These are phyloP conservation scores for Amitus sp. DNA, from an alignment of 2,888 invertebrate species.

Conservation along the genomic window DNA sequence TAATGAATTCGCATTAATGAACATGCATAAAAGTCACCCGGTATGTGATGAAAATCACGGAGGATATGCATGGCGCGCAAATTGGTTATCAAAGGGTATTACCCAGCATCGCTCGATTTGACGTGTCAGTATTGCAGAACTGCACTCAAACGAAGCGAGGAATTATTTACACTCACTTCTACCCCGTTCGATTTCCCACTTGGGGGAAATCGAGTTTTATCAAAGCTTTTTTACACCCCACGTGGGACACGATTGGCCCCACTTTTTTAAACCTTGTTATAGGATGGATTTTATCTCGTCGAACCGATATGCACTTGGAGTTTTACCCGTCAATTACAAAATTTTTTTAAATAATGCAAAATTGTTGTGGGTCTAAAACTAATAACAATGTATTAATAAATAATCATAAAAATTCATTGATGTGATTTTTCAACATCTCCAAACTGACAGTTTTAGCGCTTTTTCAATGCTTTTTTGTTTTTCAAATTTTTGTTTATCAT, in stretches of 20 bases:
- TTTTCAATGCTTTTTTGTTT: too few species aligned
- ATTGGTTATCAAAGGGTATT: conserved; percentile 63
- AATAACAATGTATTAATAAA: too few species aligned
- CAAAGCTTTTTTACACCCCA: not conserved
- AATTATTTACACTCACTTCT: conserved; percentile 59
- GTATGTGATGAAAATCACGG: conserved; percentile 44
- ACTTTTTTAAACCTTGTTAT: not conserved
- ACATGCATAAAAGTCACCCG: conserved; percentile 42
- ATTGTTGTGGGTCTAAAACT: too few species aligned
- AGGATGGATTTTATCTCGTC: not conserved
- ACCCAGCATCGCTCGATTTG: conserved; percentile 55
- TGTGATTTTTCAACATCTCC: too few species aligned
- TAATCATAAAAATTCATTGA: too few species aligned
- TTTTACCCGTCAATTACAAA: too few species aligned
- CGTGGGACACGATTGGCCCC: not conserved
- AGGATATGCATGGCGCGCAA: conserved; percentile 51
- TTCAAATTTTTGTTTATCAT: too few species aligned
- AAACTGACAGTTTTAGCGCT: too few species aligned
- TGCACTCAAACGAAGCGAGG: conserved; percentile 45
- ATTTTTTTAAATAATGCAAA: too few species aligned
- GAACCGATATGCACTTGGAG: not conserved
- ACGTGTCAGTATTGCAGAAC: conserved; percentile 48
- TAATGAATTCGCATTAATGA: too few species aligned
- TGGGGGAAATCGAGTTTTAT: conserved; percentile 47
- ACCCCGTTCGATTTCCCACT: conserved; percentile 59